A percentile compares a stretch with the other conserved stretches of the same genome.
These are phyloP conservation scores for Paelopatides confundens DNA, from an alignment of 53 echinoderm and acorn worm species.

Conservation along the genomic window DNA sequence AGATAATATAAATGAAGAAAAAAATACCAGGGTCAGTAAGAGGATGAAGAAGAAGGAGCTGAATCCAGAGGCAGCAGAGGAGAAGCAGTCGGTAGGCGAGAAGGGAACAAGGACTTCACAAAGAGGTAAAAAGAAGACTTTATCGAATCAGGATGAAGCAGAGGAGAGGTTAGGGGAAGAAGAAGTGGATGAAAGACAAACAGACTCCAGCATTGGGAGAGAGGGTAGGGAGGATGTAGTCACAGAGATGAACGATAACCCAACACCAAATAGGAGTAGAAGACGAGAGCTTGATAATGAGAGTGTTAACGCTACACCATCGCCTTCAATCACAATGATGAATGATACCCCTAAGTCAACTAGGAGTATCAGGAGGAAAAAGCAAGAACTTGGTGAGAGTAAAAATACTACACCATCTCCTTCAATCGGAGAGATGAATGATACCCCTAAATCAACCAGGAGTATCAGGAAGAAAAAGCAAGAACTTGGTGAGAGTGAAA, in stretches of 20 bases:
- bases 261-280: too few relatives aligned
- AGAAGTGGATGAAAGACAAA: background rate
- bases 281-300: too few relatives aligned
- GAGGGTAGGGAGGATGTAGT: background rate
- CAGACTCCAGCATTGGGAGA: background rate
- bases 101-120: background rate
- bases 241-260: background rate
- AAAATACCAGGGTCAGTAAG: background rate
- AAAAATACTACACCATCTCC: background rate
- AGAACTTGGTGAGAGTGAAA: background rate
- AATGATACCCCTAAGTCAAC: background rate
- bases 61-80: background rate
- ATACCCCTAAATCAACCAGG: background rate
- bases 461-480: slow-evolving; percentile 6
- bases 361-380: background rate
- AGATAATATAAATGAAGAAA: background rate
- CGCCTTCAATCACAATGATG: too few relatives aligned
- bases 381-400: background rate
- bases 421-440: too few relatives aligned
- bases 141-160: background rate
- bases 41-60: background rate
- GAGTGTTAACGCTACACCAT: too few relatives aligned
- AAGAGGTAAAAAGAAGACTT: background rate
- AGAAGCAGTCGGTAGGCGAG: background rate
- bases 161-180: slow-evolving; percentile 3